These are phyloP conservation scores for Heliconius aoede DNA, from an alignment of 2,888 invertebrate species.

Conservation along the genomic window DNA sequence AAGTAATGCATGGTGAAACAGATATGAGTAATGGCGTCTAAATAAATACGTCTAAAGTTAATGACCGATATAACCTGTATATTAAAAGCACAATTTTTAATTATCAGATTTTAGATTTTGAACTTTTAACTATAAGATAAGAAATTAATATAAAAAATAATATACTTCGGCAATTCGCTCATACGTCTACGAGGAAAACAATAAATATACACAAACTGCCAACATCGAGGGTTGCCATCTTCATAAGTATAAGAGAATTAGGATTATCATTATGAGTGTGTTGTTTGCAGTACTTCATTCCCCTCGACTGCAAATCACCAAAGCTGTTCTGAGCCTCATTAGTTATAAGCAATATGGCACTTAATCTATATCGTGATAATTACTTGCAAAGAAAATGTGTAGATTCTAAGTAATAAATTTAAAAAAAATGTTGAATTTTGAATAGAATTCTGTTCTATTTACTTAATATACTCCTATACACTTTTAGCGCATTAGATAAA, in stretches of 20 bases:
- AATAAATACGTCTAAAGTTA: background rate
- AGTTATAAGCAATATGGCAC: constrained; percentile 4
- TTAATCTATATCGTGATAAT: constrained; percentile 15
- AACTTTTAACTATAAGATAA: no score
- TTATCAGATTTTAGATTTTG: no score
- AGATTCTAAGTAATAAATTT: background rate
- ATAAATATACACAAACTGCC: constrained; percentile 12
- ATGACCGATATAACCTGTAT: background rate
- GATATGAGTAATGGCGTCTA: background rate
- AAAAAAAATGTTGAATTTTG: background rate
- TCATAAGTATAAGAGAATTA: constrained; percentile 22
- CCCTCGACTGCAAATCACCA: constrained; percentile 18
- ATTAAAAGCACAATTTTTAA: no score
- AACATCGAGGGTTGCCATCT: constrained; percentile 10
- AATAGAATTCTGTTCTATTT: no score
- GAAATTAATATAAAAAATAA: no score
- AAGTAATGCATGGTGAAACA: constrained; percentile 8
- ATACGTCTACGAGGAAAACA: constrained; percentile 10
- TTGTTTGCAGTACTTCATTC: constrained; percentile 22
- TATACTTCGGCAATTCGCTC: no score
- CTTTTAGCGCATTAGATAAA: no score
- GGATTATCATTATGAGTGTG: constrained; percentile 28
- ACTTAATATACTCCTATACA: no score
- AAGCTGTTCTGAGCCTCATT: constrained; percentile 18
- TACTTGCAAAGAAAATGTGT: background rate